Conservation (phyloP, 2,113 vertebrate genomes). For the Cariama cristata region DNA sequence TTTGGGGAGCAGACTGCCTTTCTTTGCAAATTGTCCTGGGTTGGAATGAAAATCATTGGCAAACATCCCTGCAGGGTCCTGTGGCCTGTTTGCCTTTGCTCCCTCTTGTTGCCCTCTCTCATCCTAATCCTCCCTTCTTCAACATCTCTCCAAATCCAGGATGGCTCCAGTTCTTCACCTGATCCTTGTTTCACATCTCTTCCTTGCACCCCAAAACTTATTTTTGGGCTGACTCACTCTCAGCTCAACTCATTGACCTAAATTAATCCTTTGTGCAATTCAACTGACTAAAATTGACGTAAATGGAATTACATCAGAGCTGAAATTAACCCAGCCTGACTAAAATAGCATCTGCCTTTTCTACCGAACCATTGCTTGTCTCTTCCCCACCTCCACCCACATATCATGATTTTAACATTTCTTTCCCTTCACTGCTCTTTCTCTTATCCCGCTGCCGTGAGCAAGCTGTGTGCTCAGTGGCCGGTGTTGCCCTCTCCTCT, state of each 20-base stretch:
- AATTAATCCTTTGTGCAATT: conserved; percentile 60
- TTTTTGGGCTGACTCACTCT: conserved; percentile 42
- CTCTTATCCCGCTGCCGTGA: neutral
- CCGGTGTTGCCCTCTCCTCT: neutral
- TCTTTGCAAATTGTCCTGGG: neutral
- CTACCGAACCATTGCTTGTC: neutral
- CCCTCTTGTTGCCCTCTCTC: neutral
- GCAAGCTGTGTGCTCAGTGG: neutral
- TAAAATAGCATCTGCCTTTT: conserved; percentile 65
- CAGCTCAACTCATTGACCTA: conserved; percentile 22
- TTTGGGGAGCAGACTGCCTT: neutral
- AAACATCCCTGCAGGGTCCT: neutral
- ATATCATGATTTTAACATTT: conserved; percentile 4
- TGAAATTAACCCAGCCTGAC: conserved; percentile 60
- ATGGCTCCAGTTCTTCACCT: neutral
- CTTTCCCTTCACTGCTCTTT: neutral
- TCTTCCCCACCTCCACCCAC: conserved; percentile 35
- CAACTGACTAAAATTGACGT: conserved; percentile 55
- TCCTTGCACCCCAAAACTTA: conserved; percentile 15
- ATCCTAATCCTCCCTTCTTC: neutral
- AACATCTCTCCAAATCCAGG: neutral
- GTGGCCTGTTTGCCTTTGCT: neutral
- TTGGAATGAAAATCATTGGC: neutral
- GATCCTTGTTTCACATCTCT: neutral
- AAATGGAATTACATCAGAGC: conserved; percentile 59